Evolutionary conservation across 2,888 invertebrate species (phyloP).

Genomic region (Plemyria rubiginata): DNA sequence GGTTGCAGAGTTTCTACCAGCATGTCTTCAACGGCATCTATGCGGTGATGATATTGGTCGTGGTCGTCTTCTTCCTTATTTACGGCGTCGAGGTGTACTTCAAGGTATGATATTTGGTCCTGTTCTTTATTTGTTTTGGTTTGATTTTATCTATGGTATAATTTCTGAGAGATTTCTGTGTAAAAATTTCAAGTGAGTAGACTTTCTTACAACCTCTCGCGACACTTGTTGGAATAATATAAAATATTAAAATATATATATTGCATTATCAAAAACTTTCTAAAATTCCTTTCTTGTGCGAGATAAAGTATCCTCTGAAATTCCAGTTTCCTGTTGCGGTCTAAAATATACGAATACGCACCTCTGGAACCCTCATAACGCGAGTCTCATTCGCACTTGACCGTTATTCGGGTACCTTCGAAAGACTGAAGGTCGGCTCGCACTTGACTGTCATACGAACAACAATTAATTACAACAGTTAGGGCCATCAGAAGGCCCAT

Average conservation of each 20-base stretch:
- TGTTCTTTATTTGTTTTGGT: slow-evolving; percentile 6
- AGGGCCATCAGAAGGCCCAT: slow-evolving; percentile 21
- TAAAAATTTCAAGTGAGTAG: not conserved
- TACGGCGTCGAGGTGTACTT: slow-evolving; percentile 98
- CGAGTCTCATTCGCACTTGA: not conserved
- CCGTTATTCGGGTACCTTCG: not conserved
- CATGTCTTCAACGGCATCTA: slow-evolving; percentile 97
- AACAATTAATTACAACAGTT: slow-evolving; percentile 22
- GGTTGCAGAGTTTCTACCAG: slow-evolving; percentile 88
- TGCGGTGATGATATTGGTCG: slow-evolving; percentile 94
- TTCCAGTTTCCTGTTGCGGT: no score
- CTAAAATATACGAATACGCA: no score
- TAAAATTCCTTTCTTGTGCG: no score
- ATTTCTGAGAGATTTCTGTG: no score
- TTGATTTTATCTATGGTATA: no score
- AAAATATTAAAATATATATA: no score
- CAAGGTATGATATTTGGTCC: slow-evolving; percentile 85
- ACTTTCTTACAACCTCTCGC: no score
- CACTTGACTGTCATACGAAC: not conserved
- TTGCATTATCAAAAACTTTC: no score
- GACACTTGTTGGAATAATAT: no score
- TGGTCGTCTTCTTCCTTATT: slow-evolving; percentile 96
- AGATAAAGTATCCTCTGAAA: no score
- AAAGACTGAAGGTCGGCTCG: not conserved
- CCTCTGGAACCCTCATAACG: no score